Conservation (phyloP, 2,113 vertebrate genomes). For the Calidris pygmaea region DNA sequence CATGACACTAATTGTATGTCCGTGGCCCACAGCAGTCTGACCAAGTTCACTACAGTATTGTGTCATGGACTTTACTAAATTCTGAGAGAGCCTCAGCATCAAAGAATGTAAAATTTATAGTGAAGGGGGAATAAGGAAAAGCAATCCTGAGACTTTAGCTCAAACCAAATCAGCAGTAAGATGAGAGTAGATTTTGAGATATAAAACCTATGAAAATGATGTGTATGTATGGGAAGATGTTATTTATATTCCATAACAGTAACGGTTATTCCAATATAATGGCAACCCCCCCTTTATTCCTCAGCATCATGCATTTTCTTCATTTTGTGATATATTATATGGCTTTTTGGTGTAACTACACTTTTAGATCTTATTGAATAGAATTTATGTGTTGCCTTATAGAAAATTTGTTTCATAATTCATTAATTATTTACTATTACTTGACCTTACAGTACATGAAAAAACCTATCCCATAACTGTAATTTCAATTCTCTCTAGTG, state of each 20-base stretch:
- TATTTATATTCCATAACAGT: conserved; percentile 3
- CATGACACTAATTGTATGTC: background rate
- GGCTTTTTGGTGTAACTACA: conserved; percentile 45
- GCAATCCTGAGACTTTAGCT: background rate
- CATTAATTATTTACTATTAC: conserved; percentile 66
- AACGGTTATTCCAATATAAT: background rate
- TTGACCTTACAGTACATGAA: conserved; percentile 51
- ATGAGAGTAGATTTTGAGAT: background rate
- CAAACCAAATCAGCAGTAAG: background rate
- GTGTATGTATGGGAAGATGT: background rate
- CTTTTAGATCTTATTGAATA: conserved; percentile 5
- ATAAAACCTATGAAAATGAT: background rate
- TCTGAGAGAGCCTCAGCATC: background rate
- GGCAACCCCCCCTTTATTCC: background rate
- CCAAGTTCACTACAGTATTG: background rate
- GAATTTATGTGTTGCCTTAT: conserved; percentile 45
- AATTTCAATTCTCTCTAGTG: conserved; percentile 44
- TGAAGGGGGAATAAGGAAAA: background rate
- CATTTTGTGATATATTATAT: background rate
- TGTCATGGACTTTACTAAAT: accelerated
- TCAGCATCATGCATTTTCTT: background rate
- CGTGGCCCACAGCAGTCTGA: background rate
- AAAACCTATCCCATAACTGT: conserved; percentile 28
- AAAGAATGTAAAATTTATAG: background rate
- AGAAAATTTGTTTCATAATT: conserved; percentile 62